Evolutionary conservation across 2,797 vertebrate genomes (phyloP).

Genomic region (Anguilla pacifica): DNA sequence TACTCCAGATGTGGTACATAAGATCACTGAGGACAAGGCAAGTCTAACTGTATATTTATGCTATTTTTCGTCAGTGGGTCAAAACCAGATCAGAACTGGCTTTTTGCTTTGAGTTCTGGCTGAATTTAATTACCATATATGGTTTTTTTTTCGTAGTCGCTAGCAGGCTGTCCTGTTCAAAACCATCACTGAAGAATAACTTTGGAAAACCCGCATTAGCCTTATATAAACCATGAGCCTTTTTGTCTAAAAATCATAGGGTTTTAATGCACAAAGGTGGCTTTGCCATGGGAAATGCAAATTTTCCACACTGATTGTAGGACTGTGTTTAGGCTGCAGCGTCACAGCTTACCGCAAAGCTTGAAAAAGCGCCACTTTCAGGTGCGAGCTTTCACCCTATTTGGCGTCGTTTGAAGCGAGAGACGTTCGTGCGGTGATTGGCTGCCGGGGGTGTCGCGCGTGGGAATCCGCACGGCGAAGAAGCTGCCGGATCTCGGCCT

Average conservation of each 20-base stretch:
- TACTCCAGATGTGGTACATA: neutral
- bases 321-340: neutral
- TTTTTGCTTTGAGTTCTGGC: neutral
- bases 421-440: neutral
- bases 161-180: neutral
- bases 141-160: neutral
- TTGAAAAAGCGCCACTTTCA: neutral
- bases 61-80: too few species aligned
- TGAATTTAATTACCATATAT: neutral
- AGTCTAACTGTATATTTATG: too few species aligned
- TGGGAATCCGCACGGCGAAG: neutral
- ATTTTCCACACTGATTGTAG: neutral
- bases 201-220: neutral
- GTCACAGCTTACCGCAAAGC: neutral
- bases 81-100: neutral
- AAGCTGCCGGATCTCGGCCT: slow-evolving; percentile 17
- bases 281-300: neutral
- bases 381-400: neutral
- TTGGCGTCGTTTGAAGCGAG: neutral
- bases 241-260: neutral
- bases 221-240: neutral
- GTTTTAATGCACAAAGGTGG: neutral
- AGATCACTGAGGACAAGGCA: too few species aligned
- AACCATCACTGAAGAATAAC: neutral
- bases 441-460: neutral